A percentile compares a stretch with the other conserved stretches of the same genome.
These are phyloP conservation scores for Dreissena rostriformis DNA, from an alignment of 1,140 invertebrate genomes.

Conservation along the genomic window DNA sequence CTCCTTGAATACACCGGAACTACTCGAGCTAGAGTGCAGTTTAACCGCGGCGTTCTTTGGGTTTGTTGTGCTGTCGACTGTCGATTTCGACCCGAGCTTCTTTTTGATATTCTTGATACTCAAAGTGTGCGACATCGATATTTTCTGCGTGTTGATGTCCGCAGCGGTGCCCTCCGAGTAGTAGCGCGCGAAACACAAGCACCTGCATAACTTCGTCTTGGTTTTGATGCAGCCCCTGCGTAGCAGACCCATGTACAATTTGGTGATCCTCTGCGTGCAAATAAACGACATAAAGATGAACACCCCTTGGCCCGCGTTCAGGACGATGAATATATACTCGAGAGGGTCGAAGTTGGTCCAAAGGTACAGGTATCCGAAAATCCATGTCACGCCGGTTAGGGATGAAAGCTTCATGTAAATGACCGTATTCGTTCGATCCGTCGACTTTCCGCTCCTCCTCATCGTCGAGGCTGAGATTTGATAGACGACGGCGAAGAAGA, in stretches of 20 bases:
- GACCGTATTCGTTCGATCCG: constrained; percentile 54
- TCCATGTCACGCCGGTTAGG: constrained; percentile 65
- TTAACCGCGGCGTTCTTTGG: neutral
- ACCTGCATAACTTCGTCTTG: neutral
- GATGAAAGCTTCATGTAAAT: constrained; percentile 68
- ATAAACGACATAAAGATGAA: constrained; percentile 85
- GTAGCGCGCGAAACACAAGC: constrained; percentile 9
- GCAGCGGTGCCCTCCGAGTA: constrained; percentile 7
- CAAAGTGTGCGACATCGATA: constrained; percentile 17
- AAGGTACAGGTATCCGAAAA: constrained; percentile 62
- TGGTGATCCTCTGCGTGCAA: constrained; percentile 75
- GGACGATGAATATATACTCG: constrained; percentile 83
- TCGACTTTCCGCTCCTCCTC: constrained; percentile 25
- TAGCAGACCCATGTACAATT: constrained; percentile 43
- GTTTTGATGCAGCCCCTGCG: neutral
- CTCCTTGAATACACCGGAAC: constrained; percentile 3
- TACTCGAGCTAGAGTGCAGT: no score
- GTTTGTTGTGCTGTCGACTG: neutral
- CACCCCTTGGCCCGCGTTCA: constrained; percentile 85
- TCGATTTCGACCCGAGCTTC: neutral
- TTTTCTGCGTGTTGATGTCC: constrained; percentile 42
- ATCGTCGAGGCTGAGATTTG: constrained; percentile 57
- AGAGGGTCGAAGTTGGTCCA: constrained; percentile 68
- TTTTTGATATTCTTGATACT: neutral
- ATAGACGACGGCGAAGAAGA: constrained; percentile 61